A percentile compares a stretch with the other conserved stretches of the same genome.
These are phyloP conservation scores for Mormyrops boulengeri DNA, from an alignment of 2,797 vertebrate species.

Conservation along the genomic window DNA sequence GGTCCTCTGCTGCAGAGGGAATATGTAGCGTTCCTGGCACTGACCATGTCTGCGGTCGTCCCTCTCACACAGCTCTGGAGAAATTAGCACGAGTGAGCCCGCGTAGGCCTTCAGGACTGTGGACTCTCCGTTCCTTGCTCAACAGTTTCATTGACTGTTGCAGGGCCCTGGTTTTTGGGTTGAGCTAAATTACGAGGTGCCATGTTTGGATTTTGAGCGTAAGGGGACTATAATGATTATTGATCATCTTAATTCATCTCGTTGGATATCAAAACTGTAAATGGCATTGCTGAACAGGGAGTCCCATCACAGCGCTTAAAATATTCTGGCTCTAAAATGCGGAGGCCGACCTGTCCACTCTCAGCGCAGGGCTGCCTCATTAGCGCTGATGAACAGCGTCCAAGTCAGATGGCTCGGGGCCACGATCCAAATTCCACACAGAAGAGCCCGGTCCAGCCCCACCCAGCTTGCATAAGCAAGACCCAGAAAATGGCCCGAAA, in stretches of 20 bases:
- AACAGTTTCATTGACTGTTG: neutral
- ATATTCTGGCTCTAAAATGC: neutral
- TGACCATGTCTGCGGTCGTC: neutral
- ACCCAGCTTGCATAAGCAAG: neutral
- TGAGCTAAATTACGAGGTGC: neutral
- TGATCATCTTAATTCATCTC: neutral
- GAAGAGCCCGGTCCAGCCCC: neutral
- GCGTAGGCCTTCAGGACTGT: neutral
- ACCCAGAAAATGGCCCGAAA: neutral
- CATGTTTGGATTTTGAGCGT: neutral
- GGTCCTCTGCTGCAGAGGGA: neutral
- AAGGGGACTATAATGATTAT: neutral
- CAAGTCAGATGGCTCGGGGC: neutral
- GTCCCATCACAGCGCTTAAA: neutral
- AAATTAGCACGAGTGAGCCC: neutral
- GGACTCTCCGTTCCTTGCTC: neutral
- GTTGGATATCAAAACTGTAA: neutral
- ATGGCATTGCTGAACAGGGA: neutral
- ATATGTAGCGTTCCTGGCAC: neutral
- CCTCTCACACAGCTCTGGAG: neutral
- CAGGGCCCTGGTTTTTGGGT: neutral
- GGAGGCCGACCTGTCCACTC: neutral
- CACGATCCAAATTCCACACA: conserved; percentile 2
- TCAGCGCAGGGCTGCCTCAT: neutral
- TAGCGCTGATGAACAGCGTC: neutral